phyloP scores from a whole-genome alignment of 2,888 invertebrate species.

The Tetrapedia diversipes region DNA sequence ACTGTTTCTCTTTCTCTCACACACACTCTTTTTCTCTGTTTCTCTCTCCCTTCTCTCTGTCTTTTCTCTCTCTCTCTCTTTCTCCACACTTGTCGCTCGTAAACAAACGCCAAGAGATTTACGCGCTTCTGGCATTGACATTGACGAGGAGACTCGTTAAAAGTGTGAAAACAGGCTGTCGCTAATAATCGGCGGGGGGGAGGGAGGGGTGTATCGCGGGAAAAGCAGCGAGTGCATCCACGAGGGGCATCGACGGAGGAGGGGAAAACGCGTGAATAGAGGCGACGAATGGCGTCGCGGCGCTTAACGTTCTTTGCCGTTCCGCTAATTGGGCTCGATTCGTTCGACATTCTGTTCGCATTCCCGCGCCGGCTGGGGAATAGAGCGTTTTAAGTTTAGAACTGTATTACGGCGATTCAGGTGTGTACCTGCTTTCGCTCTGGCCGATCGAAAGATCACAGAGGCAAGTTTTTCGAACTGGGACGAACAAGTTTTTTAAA shows the following conservation, averaged over 20 bases:
- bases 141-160: conserved; percentile 37
- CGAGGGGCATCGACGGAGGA: conserved; percentile 20
- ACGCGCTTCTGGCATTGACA: conserved; percentile 50
- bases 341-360: conserved; percentile 39
- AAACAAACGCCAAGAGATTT: background rate
- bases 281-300: conserved; percentile 36
- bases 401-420: background rate
- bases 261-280: conserved; percentile 33
- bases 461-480: too few relatives aligned
- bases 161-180: conserved; percentile 16
- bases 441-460: too few relatives aligned
- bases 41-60: background rate
- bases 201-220: conserved; percentile 2
- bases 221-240: conserved; percentile 24
- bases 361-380: background rate
- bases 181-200: conserved; percentile 35
- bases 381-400: conserved; percentile 9
- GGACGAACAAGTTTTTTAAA: too few relatives aligned
- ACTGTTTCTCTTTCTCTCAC: background rate
- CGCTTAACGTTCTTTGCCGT: conserved; percentile 37
- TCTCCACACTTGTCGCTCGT: background rate
- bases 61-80: background rate
- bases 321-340: conserved; percentile 49
- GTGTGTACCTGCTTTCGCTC: too few relatives aligned
- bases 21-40: too few relatives aligned